Evolutionary conservation across 2,113 vertebrate species (phyloP).

Genomic region (Brachionichthys hirsutus): DNA sequence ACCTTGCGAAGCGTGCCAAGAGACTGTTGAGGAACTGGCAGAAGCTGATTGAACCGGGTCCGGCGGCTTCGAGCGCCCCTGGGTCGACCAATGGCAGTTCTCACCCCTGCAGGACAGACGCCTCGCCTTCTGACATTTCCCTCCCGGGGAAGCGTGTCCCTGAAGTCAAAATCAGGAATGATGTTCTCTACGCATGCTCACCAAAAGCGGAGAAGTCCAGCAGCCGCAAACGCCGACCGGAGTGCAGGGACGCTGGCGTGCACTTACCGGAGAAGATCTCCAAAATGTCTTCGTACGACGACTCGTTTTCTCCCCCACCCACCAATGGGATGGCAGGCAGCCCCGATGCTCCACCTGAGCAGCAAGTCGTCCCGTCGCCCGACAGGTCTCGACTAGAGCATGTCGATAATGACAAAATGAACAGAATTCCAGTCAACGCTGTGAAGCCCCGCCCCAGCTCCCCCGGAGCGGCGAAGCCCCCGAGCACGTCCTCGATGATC

Average conservation of each 20-base stretch:
- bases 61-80: slow-evolving; percentile 53
- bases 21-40: slow-evolving; percentile 96
- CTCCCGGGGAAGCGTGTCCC: slow-evolving; percentile 78
- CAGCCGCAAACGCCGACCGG: slow-evolving; percentile 86
- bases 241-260: slow-evolving; percentile 85
- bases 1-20: slow-evolving; percentile 97
- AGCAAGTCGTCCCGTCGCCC: slow-evolving; percentile 74
- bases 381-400: slow-evolving; percentile 83
- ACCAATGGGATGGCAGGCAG: slow-evolving; percentile 90
- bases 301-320: slow-evolving; percentile 81
- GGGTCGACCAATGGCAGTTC: slow-evolving; percentile 89
- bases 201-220: slow-evolving; percentile 86
- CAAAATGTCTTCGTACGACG: slow-evolving; percentile 83
- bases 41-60: slow-evolving; percentile 92
- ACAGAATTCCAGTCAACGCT: slow-evolving; percentile 91
- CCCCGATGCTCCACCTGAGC: slow-evolving; percentile 82
- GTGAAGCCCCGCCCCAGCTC: slow-evolving; percentile 95
- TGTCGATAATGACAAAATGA: slow-evolving; percentile 88
- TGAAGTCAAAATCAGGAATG: slow-evolving; percentile 88
- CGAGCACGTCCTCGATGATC: slow-evolving; percentile 87
- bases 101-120: slow-evolving; percentile 87
- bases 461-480: slow-evolving; percentile 86
- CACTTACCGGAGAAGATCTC: slow-evolving; percentile 85
- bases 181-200: slow-evolving; percentile 89
- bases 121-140: slow-evolving; percentile 72